Base-by-base conservation (phyloP, 2,888 invertebrate species). In the Drosophila mettleri region DNA sequence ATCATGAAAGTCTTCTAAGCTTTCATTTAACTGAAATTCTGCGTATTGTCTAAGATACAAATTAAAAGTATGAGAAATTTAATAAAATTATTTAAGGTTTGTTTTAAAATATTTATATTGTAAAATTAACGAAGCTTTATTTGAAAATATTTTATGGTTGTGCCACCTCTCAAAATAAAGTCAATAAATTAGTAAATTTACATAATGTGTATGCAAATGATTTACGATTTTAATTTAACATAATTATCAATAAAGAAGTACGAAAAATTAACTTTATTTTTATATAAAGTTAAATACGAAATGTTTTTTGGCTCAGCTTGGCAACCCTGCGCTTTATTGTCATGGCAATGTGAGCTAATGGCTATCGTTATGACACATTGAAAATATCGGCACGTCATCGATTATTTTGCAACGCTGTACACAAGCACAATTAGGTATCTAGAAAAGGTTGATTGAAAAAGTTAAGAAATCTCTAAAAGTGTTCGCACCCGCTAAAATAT, bases 21-120 rank as follows among this genome's bases (percentile, higher is more conserved):
- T 78, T 80, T 61, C 70, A 80, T 10, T n/a, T 81, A 14, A 73
- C 63, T 3, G 62, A 81, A 48, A 52, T 84, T 48, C 43, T 80
- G 3, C 18, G 39, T 36, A 41, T 80, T 36, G 22, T 59, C 29
- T 81, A 48, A 71, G 22, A 20, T 9, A 16, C 0, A 14, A 8
- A 18, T 22, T 10, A 14, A 24, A 5, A 2, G 5, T 45, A 34
- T 29, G n/a, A 22, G 8, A 29, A 16, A 2, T 18, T 18, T 61
- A 38, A 34, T 36, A 39, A 3, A 31, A 3, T 14, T 20, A 22
- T 24, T 16, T 16, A n/a, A 16, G 0, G 3, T n/a, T n/a, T 24
- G 4, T 20, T 7, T 20, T 55, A 16, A 38, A 54, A 24, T 53
- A 29, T 1, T 10, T 18, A 1, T 12, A 16, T 2, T 16, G 4